These are phyloP conservation scores for Paramormyrops kingsleyae DNA, from an alignment of 2,113 vertebrate species.

Conservation along the genomic window DNA sequence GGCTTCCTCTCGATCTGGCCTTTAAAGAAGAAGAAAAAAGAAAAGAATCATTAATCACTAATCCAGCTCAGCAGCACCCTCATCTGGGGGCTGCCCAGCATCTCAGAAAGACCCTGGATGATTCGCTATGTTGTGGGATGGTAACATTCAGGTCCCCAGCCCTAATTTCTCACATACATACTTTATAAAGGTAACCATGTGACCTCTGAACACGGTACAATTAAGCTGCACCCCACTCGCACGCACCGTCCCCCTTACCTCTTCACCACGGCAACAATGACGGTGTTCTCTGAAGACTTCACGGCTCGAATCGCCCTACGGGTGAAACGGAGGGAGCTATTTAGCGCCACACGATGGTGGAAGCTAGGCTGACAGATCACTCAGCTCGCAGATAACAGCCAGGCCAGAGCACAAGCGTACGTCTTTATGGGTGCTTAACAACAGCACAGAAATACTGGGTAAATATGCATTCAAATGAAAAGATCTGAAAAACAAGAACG, in stretches of 20 bases:
- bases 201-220: neutral
- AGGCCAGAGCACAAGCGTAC: neutral
- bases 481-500: neutral
- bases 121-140: neutral
- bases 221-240: neutral
- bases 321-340: constrained; percentile 51
- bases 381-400: neutral
- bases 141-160: neutral
- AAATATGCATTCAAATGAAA: neutral
- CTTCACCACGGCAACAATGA: constrained; percentile 86
- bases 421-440: neutral
- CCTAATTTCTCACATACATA: neutral
- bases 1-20: constrained; percentile 84
- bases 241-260: constrained; percentile 58
- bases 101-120: neutral
- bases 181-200: neutral
- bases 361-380: neutral
- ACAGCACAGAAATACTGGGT: neutral
- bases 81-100: neutral
- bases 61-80: neutral
- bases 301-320: constrained; percentile 84
- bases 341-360: neutral
- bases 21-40: constrained; percentile 43
- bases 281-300: constrained; percentile 83
- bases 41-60: neutral